Conservation (phyloP, 2,888 invertebrate species). For the Cataglyphis albicans region DNA sequence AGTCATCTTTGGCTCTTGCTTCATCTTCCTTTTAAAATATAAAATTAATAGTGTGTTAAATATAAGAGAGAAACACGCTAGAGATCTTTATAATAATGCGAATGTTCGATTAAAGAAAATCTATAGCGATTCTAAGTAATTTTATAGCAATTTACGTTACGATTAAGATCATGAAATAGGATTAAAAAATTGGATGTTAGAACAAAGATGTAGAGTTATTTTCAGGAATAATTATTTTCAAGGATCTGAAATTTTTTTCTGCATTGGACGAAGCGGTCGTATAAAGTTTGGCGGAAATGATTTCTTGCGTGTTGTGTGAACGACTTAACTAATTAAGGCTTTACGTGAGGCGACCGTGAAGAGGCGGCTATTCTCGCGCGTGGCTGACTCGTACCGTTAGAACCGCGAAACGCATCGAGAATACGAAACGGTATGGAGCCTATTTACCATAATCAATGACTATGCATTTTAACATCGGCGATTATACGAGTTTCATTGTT, state of each 20-base stretch:
- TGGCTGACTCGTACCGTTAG: constrained; percentile 54
- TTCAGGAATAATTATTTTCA: not conserved
- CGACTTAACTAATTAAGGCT: constrained; percentile 72
- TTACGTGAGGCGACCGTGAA: constrained; percentile 62
- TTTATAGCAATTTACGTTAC: not conserved
- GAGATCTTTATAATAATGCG: not conserved
- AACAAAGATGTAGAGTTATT: not conserved
- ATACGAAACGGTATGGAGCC: constrained; percentile 64
- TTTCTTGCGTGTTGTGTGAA: constrained; percentile 55
- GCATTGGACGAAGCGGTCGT: not conserved
- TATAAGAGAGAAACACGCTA: not conserved
- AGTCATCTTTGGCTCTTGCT: not conserved
- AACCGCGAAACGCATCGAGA: constrained; percentile 53
- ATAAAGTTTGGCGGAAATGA: constrained; percentile 11
- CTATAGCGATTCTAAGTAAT: not conserved
- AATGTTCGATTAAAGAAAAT: not conserved
- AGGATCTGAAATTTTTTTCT: not conserved
- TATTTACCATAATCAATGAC: constrained; percentile 55
- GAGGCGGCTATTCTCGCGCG: constrained; percentile 58
- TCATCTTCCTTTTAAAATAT: not conserved
- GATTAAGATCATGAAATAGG: not conserved
- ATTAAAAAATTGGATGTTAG: not conserved
- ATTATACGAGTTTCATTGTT: constrained; percentile 42
- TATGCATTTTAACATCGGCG: constrained; percentile 24
- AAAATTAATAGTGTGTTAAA: not conserved